Percentiles rank a stretch among this genome's conserved stretches.
These are phyloP conservation scores for Hippolais icterina DNA, from an alignment of 2,113 vertebrate genomes.

Conservation along the genomic window DNA sequence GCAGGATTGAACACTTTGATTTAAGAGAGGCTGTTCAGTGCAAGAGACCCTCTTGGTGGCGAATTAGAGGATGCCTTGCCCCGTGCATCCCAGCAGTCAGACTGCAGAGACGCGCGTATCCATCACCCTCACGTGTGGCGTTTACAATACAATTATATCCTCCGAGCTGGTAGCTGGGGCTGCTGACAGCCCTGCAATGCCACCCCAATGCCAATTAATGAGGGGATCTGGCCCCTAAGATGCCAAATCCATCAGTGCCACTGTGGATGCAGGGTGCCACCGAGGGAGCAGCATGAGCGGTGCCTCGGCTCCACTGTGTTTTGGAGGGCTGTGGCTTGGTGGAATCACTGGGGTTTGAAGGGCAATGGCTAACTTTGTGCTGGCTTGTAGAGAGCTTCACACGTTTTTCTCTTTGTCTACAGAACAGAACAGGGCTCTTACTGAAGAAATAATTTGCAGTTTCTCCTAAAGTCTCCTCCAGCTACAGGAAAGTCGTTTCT, in stretches of 20 bases:
- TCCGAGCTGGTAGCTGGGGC: neutral
- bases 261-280: fast-evolving
- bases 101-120: neutral
- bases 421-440: neutral
- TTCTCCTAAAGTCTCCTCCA: neutral
- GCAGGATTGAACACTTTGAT: constrained; percentile 77
- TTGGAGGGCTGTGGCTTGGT: neutral
- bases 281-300: fast-evolving
- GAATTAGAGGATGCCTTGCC: constrained; percentile 30
- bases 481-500: neutral
- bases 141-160: neutral
- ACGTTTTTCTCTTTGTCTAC: neutral
- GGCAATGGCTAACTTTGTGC: neutral
- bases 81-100: neutral
- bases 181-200: neutral
- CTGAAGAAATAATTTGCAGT: neutral
- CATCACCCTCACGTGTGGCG: neutral
- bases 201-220: neutral
- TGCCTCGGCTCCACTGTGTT: neutral
- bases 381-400: neutral
- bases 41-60: constrained; percentile 49
- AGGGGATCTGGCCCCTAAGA: neutral
- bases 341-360: neutral
- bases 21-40: constrained; percentile 72
- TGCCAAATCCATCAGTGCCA: neutral